Evolutionary conservation across 2,113 vertebrate species (phyloP), one percentile per base, ranked within the genome.

Genomic region (Leptodactylus fuscus): DNA sequence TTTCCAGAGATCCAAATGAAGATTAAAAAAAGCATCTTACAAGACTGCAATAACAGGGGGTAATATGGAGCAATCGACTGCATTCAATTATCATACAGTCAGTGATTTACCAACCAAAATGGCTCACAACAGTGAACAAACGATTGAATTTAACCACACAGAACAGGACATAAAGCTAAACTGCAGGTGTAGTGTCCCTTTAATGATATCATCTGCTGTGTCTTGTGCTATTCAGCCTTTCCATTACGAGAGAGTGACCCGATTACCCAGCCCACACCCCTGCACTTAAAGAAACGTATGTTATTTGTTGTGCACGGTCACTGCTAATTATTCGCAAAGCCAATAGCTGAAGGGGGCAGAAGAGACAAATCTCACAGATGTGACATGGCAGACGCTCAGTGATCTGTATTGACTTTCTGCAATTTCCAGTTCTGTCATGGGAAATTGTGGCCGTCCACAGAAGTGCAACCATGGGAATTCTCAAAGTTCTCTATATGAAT

Each of bases 341-440:
- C 32, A 69, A 32, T 16, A 69, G 65, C 65, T 69, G 65, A 69
- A 69, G 65, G 65, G 65, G 32, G 62, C 24, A 11, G 27, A 65
- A 32, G 62, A 29, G 29, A 65, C 12, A 11, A 65, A 11, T 51
- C 29, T 69, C 62, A 69, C 27, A 15, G 27, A 18, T 36, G 18
- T 69, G 27, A 69, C 29, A 34, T 5, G 27, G 49, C 29, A 18
- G 12, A 12, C 15, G 65, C 49, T 51, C 55, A 60, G n/a, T 12
- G 24, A 60, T 60, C 6, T 5, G 10, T 15, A 62, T 34, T 34
- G 65, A 32, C 29, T 36, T 69, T 29, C 34, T 34, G 34, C 32
- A 69, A 34, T 32, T 69, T 32, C 24, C 65, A 29, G 4, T 36
- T 34, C 65, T 36, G 29, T 69, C 29, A 18, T 32, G 15, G 27